These are phyloP conservation scores for Condylura cristata DNA, from an alignment of 2,113 vertebrate genomes.

Conservation along the genomic window DNA sequence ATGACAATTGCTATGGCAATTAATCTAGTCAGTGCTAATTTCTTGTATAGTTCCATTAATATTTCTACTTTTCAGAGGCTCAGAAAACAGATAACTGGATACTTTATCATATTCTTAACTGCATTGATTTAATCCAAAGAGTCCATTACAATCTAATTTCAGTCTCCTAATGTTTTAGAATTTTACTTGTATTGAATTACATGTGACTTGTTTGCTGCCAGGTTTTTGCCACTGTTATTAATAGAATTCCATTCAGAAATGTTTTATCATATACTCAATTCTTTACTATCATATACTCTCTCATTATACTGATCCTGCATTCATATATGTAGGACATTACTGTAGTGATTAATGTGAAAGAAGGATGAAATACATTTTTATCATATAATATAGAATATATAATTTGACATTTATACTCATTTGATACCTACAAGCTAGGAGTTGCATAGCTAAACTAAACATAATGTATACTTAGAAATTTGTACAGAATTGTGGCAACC, in stretches of 20 bases:
- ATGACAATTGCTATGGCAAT: conserved; percentile 66
- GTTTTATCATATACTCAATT: conserved; percentile 38
- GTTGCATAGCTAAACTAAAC: background rate
- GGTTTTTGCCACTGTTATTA: conserved; percentile 59
- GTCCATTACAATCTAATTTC: conserved; percentile 75
- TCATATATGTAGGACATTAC: background rate
- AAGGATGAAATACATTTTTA: conserved; percentile 14
- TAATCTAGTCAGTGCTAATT: conserved; percentile 71
- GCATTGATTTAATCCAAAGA: conserved; percentile 68
- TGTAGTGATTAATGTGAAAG: background rate
- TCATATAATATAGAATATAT: background rate
- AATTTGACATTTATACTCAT: background rate
- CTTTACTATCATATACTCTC: background rate
- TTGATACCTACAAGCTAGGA: background rate
- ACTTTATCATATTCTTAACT: conserved; percentile 77
- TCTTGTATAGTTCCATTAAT: conserved; percentile 68
- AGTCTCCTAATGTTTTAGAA: conserved; percentile 64
- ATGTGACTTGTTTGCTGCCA: conserved; percentile 52
- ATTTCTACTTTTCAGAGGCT: conserved; percentile 67
- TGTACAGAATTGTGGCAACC: background rate
- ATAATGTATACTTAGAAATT: background rate
- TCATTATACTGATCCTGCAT: background rate
- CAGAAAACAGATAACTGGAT: conserved; percentile 70
- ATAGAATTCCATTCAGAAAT: conserved; percentile 55
- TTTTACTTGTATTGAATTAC: conserved; percentile 72